These are phyloP conservation scores for Venustoraphidia nigricollis DNA, from an alignment of 2,888 invertebrate genomes.

Conservation along the genomic window DNA sequence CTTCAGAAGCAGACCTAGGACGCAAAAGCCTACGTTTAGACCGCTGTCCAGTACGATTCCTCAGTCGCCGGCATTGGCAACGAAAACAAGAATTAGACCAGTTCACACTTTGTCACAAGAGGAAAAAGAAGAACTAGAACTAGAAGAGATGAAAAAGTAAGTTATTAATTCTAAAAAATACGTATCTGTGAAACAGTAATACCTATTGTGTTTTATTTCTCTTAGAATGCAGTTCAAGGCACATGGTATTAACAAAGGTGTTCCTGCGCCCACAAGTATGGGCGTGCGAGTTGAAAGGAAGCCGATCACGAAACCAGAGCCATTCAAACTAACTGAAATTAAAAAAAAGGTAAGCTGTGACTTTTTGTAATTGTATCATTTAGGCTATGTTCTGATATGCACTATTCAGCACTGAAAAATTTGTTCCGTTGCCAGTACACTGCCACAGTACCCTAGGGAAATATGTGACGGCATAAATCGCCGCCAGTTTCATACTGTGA, in stretches of 20 bases:
- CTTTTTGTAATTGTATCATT: too few relatives aligned
- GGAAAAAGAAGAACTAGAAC: constrained; percentile 42
- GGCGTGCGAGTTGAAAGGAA: constrained; percentile 37
- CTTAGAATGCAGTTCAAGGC: constrained; percentile 46
- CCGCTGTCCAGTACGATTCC: constrained; percentile 25
- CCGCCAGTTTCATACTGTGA: too few relatives aligned
- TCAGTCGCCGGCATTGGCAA: constrained; percentile 35
- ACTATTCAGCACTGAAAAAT: too few relatives aligned
- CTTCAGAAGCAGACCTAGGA: constrained; percentile 25
- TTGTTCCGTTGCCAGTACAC: too few relatives aligned
- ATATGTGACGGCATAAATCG: too few relatives aligned
- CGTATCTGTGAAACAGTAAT: background rate
- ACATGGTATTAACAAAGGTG: constrained; percentile 42
- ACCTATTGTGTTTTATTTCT: constrained; percentile 9
- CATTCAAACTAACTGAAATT: constrained; percentile 45
- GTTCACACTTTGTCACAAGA: constrained; percentile 36
- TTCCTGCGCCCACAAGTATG: constrained; percentile 33
- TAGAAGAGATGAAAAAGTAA: constrained; percentile 46
- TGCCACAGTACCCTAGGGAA: too few relatives aligned
- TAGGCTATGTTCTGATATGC: too few relatives aligned
- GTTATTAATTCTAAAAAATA: constrained; percentile 6
- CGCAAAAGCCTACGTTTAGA: constrained; percentile 1
- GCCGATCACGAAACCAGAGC: constrained; percentile 40
- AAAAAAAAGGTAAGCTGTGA: constrained; percentile 26
- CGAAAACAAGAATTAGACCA: constrained; percentile 38